Percentiles rank a stretch among this genome's conserved stretches.
Evolutionary conservation across 2,113 vertebrate species (phyloP).

Genomic region (Gymnorhina tibicen): DNA sequence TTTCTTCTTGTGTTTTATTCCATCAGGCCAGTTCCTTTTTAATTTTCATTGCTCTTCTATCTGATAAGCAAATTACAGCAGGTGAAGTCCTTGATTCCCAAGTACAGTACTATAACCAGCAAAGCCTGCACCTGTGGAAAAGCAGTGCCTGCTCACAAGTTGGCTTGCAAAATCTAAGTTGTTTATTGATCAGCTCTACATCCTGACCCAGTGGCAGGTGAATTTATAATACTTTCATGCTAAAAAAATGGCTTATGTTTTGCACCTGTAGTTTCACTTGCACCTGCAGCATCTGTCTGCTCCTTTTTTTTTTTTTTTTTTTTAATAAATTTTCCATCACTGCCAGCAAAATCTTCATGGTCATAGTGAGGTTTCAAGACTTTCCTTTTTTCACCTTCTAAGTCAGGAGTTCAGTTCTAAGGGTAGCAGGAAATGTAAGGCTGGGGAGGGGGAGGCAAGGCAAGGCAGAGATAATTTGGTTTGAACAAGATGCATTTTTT

Average conservation of each 20-base stretch:
- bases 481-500: neutral
- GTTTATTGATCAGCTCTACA: neutral
- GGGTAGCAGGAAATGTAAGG: neutral
- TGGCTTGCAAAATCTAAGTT: neutral
- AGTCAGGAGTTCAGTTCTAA: neutral
- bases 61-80: neutral
- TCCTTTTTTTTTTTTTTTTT: fast-evolving
- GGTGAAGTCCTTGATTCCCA: neutral
- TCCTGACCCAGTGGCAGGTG: neutral
- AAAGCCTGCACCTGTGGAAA: neutral
- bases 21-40: neutral
- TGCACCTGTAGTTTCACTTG: neutral
- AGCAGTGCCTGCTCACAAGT: neutral
- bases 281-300: neutral
- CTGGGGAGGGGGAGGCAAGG: neutral
- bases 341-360: neutral
- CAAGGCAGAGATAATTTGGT: neutral
- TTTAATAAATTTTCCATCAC: neutral
- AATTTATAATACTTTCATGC: neutral
- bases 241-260: neutral
- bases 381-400: neutral
- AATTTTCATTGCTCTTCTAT: neutral
- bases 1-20: neutral
- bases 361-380: neutral
- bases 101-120: neutral